Evolutionary conservation across 2,797 vertebrate genomes (phyloP).

Genomic region (Fundulus diaphanus): DNA sequence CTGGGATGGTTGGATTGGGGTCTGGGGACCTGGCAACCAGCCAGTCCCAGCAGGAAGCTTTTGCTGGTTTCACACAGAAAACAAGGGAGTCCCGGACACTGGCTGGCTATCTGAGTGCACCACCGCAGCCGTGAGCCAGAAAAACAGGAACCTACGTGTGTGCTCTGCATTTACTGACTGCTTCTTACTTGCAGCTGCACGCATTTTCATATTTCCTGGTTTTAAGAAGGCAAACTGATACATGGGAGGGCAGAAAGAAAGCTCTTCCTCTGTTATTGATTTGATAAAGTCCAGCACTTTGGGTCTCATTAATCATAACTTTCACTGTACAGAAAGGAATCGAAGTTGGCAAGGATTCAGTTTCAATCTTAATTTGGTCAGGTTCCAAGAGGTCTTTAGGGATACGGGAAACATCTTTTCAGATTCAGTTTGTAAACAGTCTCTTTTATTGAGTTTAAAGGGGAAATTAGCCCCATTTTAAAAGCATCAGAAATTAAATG

Average conservation of each 20-base stretch:
- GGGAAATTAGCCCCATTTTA: slow-evolving; percentile 40
- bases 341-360: slow-evolving; percentile 12
- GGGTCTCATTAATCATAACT: slow-evolving; percentile 15
- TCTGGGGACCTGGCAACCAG: slow-evolving; percentile 83
- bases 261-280: slow-evolving; percentile 12
- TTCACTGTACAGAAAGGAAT: neutral
- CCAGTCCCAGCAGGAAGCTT: slow-evolving; percentile 89
- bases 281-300: slow-evolving; percentile 19
- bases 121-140: slow-evolving; percentile 55
- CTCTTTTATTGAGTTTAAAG: slow-evolving; percentile 47
- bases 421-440: slow-evolving; percentile 51
- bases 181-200: slow-evolving; percentile 37
- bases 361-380: slow-evolving; percentile 15
- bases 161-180: slow-evolving; percentile 37
- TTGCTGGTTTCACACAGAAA: slow-evolving; percentile 78
- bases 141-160: slow-evolving; percentile 69
- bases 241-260: neutral
- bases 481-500: too few species aligned
- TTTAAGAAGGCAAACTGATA: slow-evolving; percentile 32
- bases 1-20: slow-evolving; percentile 56
- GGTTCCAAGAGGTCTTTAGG: slow-evolving; percentile 30
- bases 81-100: slow-evolving; percentile 71
- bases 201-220: slow-evolving; percentile 6
- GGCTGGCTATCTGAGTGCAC: slow-evolving; percentile 68
- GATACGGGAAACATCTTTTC: slow-evolving; percentile 32